phyloP scores from a whole-genome alignment of 2,113 vertebrate species.

The Platanista minor region DNA sequence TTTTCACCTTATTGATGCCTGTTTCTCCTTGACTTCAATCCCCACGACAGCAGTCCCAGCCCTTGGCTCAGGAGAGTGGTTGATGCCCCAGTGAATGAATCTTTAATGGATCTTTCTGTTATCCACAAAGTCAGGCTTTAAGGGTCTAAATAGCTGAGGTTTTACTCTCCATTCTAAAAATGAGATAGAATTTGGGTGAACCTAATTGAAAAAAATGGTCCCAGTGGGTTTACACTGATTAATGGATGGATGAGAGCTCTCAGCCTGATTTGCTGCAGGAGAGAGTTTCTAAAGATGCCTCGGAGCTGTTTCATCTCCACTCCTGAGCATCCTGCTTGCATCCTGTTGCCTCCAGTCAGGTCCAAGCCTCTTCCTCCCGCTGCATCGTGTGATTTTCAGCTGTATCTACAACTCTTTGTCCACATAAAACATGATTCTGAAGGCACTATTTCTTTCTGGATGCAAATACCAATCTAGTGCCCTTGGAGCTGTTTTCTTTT shows the following conservation, averaged over 20 bases:
- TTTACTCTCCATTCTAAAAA: neutral
- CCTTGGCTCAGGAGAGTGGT: neutral
- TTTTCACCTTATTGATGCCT: neutral
- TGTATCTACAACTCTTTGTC: neutral
- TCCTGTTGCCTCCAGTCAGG: fast-evolving
- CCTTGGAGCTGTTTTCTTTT: neutral
- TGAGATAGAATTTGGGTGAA: neutral
- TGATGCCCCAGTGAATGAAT: neutral
- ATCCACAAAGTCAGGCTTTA: neutral
- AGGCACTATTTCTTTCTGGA: neutral
- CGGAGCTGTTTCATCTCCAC: fast-evolving
- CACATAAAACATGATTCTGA: neutral
- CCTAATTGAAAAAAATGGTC: neutral
- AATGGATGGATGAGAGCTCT: neutral
- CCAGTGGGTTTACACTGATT: neutral
- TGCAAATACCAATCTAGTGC: neutral
- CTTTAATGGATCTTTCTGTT: neutral
- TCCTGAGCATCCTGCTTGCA: neutral
- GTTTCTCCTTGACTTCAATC: neutral
- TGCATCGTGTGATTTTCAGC: neutral
- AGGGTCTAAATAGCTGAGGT: neutral
- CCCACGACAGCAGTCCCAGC: neutral
- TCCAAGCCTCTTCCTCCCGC: neutral
- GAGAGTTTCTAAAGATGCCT: neutral
- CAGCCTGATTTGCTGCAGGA: neutral